Evolutionary conservation across 1,140 invertebrate species (phyloP).

Genomic region (Dryas iulia): DNA sequence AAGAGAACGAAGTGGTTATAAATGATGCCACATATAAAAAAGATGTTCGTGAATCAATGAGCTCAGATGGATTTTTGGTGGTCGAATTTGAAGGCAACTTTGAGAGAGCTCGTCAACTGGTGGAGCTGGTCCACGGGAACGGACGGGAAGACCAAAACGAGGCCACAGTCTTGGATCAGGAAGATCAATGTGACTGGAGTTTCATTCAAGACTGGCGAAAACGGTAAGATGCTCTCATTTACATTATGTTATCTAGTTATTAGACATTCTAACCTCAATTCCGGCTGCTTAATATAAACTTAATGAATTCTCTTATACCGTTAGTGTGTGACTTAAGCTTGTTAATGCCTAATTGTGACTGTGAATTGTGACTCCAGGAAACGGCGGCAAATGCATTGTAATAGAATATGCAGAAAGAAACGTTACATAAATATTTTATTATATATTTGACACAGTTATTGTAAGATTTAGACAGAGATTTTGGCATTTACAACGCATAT

Average conservation of each 20-base stretch:
- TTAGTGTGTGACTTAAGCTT: slow-evolving; percentile 29
- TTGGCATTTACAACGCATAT: slow-evolving; percentile 16
- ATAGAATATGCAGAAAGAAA: slow-evolving; percentile 11
- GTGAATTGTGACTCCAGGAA: slow-evolving; percentile 21
- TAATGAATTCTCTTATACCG: slow-evolving; percentile 33
- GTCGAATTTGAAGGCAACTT: slow-evolving; percentile 84
- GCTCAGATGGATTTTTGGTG: slow-evolving; percentile 82
- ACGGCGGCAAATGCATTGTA: slow-evolving; percentile 29
- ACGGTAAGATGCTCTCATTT: slow-evolving; percentile 73
- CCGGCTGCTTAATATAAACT: slow-evolving; percentile 15
- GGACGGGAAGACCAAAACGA: slow-evolving; percentile 73
- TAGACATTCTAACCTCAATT: slow-evolving; percentile 20
- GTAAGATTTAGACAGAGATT: slow-evolving; percentile 2
- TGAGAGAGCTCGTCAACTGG: slow-evolving; percentile 81
- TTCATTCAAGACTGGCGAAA: slow-evolving; percentile 87
- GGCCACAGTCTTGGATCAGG: slow-evolving; percentile 66
- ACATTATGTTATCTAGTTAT: slow-evolving; percentile 11
- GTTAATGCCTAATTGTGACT: slow-evolving; percentile 24
- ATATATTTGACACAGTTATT: slow-evolving; percentile 8
- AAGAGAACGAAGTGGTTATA: slow-evolving; percentile 47
- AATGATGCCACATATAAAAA: slow-evolving; percentile 69
- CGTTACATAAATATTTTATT: slow-evolving; percentile 13
- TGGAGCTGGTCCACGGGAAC: slow-evolving; percentile 78
- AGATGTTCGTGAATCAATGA: slow-evolving; percentile 59
- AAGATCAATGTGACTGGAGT: slow-evolving; percentile 85